Evolutionary conservation across 2,888 invertebrate species (phyloP).

Genomic region (Mamestra brassicae): DNA sequence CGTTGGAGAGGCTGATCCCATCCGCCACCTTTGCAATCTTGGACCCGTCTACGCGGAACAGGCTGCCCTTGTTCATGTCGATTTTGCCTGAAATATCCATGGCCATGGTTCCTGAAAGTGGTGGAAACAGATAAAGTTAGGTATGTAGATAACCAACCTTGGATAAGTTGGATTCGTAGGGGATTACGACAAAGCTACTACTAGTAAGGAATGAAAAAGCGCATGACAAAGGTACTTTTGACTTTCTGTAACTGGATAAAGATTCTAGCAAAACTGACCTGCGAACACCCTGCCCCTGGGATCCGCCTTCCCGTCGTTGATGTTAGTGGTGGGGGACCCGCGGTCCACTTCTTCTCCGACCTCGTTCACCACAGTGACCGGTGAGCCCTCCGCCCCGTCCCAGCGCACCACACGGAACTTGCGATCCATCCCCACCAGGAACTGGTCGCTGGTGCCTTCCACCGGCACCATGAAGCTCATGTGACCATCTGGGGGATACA

Average conservation of each 20-base stretch:
- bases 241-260: too few relatives aligned
- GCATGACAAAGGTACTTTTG: too few relatives aligned
- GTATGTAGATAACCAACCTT: too few relatives aligned
- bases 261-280: constrained; percentile 80
- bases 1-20: constrained; percentile 93
- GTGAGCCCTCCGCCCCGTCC: constrained; percentile 91
- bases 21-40: constrained; percentile 71
- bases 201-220: too few relatives aligned
- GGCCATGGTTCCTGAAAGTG: constrained; percentile 90
- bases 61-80: constrained; percentile 82
- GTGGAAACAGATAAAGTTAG: not conserved
- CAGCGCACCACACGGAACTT: constrained; percentile 92
- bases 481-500: constrained; percentile 76
- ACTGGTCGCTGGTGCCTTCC: constrained; percentile 91
- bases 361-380: constrained; percentile 83
- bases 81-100: constrained; percentile 83
- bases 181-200: too few relatives aligned
- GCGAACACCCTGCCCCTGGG: constrained; percentile 94
- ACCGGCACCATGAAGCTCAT: constrained; percentile 92
- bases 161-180: too few relatives aligned
- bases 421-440: constrained; percentile 92
- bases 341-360: constrained; percentile 91
- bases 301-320: constrained; percentile 96
- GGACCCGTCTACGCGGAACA: constrained; percentile 83
- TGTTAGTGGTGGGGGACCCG: constrained; percentile 90